phyloP scores from a whole-genome alignment of 2,113 vertebrate genomes.

The Rutilus rutilus region DNA sequence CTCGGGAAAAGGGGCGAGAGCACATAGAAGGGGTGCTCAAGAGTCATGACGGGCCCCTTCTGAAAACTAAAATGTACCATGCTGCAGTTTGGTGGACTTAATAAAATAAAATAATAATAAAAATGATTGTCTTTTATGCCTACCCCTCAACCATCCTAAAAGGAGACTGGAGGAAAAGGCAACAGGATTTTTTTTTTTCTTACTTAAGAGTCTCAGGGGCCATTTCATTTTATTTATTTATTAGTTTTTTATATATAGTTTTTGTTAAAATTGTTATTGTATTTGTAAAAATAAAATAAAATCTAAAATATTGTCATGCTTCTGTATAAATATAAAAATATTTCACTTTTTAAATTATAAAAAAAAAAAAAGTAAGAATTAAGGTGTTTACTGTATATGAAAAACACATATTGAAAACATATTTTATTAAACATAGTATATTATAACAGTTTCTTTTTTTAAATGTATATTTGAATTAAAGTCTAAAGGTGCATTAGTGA shows the following conservation, averaged over 20 bases:
- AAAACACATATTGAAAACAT: no score
- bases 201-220: no score
- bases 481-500: no score
- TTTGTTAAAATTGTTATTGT: no score
- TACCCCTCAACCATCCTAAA: background rate
- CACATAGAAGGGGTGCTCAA: background rate
- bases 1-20: background rate
- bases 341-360: background rate
- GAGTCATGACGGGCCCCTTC: background rate
- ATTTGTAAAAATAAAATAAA: background rate
- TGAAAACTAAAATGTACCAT: background rate
- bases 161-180: background rate
- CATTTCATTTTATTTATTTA: no score
- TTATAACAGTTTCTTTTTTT: no score
- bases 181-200: no score
- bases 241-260: no score
- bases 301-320: background rate
- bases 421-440: no score
- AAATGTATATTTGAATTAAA: no score
- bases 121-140: background rate
- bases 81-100: background rate
- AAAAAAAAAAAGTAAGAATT: no score
- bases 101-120: background rate
- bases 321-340: background rate
- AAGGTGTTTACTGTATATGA: no score